Base-by-base conservation (phyloP, 1,140 invertebrate genomes). In the Caenorhabditis brenneri region DNA sequence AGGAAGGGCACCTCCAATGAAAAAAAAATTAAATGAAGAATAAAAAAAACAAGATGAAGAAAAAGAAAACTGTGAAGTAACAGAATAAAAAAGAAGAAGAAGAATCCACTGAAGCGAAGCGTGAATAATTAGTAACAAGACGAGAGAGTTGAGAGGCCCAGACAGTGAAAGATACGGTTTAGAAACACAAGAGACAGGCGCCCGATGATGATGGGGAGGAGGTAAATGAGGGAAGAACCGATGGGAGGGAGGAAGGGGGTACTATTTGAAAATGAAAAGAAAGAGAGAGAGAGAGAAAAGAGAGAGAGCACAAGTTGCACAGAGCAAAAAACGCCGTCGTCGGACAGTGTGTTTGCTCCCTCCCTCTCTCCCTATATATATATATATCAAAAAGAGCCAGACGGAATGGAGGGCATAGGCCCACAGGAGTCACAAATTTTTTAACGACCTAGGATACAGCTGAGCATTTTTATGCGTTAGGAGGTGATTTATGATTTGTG, bases 101-200 rank as follows among this genome's bases (percentile, higher is more conserved):
- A n/a, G n/a, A n/a, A n/a, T n/a, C n/a, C n/a, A n/a, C n/a, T n/a
- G n/a, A n/a, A 74, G 65, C 36, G 19, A 74, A 24, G 65, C 65
- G 65, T 74, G 65, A 74, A 74, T 74, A 74, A 74, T 74, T 74
- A 74, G 65, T 24, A 42, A 74, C n/a, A 46, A 31, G 16, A 42
- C 10, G 4, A 74, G 65, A 33, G 65, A 24, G 7, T n/a, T 29
- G 16, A 65, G 29, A 74, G 65, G 46, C 36, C 1, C 65, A 74
- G 65, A 46, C 36, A 74, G 36, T 42, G 15, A 74, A 46, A 74
- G 65, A 74, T 74, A 74, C 65, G 65, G 65, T 74, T 74, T 74
- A 15, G 65, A 42, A 74, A 58, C n/a, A n/a, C n/a, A 36, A 65
- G 58, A 65, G 58, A 74, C 65, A 74, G 65, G 65, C 65, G 65